Conservation (phyloP, 2,888 invertebrate species). For the Acrobasis repandana region DNA sequence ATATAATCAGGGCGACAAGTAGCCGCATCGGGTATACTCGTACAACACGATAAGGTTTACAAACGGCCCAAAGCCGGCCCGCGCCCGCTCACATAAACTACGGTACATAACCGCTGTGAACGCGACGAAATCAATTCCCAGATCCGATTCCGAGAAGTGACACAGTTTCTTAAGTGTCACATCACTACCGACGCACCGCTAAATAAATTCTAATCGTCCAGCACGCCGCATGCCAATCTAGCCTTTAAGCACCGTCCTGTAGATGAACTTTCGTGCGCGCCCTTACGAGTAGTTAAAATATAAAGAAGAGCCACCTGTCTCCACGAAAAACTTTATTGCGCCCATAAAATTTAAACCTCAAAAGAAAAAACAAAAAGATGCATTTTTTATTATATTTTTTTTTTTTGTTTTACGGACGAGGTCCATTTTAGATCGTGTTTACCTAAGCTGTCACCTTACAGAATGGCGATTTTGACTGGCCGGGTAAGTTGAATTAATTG, state of each 20-base stretch:
- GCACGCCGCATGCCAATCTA: slow-evolving; percentile 64
- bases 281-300: slow-evolving; percentile 68
- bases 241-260: slow-evolving; percentile 61
- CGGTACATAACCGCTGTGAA: slow-evolving; percentile 75
- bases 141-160: slow-evolving; percentile 81
- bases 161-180: slow-evolving; percentile 82
- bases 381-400: too few relatives aligned
- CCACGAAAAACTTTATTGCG: slow-evolving; percentile 81
- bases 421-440: slow-evolving; percentile 79
- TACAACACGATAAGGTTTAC: slow-evolving; percentile 71
- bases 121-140: slow-evolving; percentile 79
- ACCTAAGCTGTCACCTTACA: slow-evolving; percentile 81
- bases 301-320: slow-evolving; percentile 82
- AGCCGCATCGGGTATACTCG: slow-evolving; percentile 51
- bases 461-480: slow-evolving; percentile 80
- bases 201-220: slow-evolving; percentile 77
- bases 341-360: slow-evolving; percentile 81
- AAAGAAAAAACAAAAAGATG: slow-evolving; percentile 74
- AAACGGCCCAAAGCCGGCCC: slow-evolving; percentile 52
- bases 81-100: slow-evolving; percentile 67
- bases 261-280: slow-evolving; percentile 58
- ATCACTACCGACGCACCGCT: slow-evolving; percentile 79
- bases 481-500: slow-evolving; percentile 75
- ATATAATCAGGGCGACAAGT: slow-evolving; percentile 75
- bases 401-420: slow-evolving; percentile 65